Evolutionary conservation across 1,140 invertebrate genomes (phyloP).

Genomic region (Hyles euphorbiae): DNA sequence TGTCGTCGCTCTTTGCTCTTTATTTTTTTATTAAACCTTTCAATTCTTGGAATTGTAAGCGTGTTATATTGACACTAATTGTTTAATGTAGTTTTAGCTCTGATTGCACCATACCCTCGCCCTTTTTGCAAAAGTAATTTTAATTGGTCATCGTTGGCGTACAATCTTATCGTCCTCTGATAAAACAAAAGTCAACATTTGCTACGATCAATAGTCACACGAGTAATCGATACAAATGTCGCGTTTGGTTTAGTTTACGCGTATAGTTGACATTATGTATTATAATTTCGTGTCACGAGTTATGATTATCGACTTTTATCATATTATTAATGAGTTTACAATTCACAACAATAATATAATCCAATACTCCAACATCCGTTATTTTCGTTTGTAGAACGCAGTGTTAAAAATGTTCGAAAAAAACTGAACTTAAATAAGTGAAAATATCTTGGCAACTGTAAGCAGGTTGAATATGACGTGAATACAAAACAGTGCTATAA

Average conservation of each 20-base stretch:
- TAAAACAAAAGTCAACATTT: slow-evolving; percentile 46
- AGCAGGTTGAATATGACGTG: neutral
- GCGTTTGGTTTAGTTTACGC: neutral
- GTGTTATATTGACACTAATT: neutral
- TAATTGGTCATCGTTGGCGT: slow-evolving; percentile 41
- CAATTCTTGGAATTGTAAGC: too few relatives aligned
- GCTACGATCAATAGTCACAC: slow-evolving; percentile 46
- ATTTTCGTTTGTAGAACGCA: too few relatives aligned
- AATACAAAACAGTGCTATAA: neutral
- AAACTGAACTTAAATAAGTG: neutral
- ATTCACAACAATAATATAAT: neutral
- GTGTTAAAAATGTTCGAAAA: too few relatives aligned
- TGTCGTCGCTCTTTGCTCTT: too few relatives aligned
- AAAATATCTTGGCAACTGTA: neutral
- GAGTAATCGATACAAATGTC: slow-evolving; percentile 27
- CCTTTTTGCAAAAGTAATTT: slow-evolving; percentile 21
- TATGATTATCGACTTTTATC: too few relatives aligned
- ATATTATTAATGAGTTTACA: too few relatives aligned
- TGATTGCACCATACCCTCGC: slow-evolving; percentile 10
- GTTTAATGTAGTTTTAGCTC: neutral
- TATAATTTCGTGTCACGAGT: too few relatives aligned
- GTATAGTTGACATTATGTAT: too few relatives aligned
- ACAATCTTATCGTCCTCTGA: slow-evolving; percentile 66
- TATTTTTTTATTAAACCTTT: too few relatives aligned
- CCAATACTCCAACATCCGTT: slow-evolving; percentile 1